phyloP scores from a whole-genome alignment of 1,140 invertebrate genomes.

The Drosophila lacteicornis region DNA sequence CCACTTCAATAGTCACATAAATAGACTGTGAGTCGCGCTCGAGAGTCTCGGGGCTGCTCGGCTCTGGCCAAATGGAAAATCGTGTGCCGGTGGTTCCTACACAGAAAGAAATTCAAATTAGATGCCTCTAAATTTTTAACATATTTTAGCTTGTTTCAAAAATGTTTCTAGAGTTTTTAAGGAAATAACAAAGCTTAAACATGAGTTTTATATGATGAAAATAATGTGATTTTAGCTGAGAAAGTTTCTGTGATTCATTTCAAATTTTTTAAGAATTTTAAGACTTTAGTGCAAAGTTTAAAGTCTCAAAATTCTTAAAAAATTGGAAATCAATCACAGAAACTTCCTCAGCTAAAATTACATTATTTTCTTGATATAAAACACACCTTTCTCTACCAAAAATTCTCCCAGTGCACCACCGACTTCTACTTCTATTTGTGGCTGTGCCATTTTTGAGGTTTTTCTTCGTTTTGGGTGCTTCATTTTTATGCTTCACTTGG shows the following conservation, averaged over 20 bases:
- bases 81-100: constrained; percentile 56
- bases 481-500: constrained; percentile 75
- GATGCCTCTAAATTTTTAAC: neutral
- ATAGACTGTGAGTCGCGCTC: constrained; percentile 77
- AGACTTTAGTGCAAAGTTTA: too few species aligned
- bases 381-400: neutral
- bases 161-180: neutral
- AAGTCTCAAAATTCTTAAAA: too few species aligned
- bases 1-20: constrained; percentile 83
- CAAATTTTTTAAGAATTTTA: neutral
- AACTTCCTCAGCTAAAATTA: neutral
- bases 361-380: too few species aligned
- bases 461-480: constrained; percentile 64
- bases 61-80: constrained; percentile 66
- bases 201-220: too few species aligned
- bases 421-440: constrained; percentile 41
- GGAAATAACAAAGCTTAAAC: too few species aligned
- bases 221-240: neutral
- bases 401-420: neutral
- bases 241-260: neutral
- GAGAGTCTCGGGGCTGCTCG: constrained; percentile 48
- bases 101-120: constrained; percentile 6
- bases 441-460: constrained; percentile 37
- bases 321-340: neutral
- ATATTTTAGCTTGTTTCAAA: neutral